Evolutionary conservation across 1,140 invertebrate species (phyloP).

Genomic region (Asobara japonica): DNA sequence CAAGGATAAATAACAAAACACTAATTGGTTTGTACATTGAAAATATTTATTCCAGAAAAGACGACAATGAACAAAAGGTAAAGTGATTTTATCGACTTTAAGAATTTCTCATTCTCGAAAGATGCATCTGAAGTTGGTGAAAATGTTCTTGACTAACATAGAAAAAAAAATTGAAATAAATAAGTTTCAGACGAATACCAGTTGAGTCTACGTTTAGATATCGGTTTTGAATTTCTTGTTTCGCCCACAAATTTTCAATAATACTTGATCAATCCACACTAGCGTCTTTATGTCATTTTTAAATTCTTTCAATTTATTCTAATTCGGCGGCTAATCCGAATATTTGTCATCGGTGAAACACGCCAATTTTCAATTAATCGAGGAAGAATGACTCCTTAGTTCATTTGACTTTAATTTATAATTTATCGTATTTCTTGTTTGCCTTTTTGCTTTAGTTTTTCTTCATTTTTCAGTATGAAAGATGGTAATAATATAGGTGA

Average conservation of each 20-base stretch:
- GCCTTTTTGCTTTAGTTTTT: constrained; percentile 2
- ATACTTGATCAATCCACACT: constrained; percentile 5
- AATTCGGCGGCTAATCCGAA: background rate
- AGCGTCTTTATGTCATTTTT: background rate
- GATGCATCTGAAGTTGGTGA: constrained; percentile 10
- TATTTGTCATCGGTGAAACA: constrained; percentile 5
- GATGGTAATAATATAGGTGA: constrained; percentile 26
- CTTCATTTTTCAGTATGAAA: constrained; percentile 16
- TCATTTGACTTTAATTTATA: constrained; percentile 19
- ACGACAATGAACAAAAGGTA: constrained; percentile 25
- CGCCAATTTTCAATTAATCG: background rate
- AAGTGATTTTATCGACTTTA: constrained; percentile 26
- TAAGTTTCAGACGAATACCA: background rate
- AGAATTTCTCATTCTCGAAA: background rate
- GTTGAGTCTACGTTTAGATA: background rate
- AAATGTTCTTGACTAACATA: background rate
- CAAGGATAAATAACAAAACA: background rate
- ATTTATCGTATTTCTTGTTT: constrained; percentile 15
- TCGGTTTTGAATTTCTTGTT: background rate
- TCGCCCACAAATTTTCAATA: constrained; percentile 7
- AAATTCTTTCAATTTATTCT: background rate
- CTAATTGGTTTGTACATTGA: constrained; percentile 33
- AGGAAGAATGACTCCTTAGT: background rate
- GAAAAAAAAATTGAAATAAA: constrained; percentile 15
- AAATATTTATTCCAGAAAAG: constrained; percentile 37